Evolutionary conservation across 2,113 vertebrate genomes (phyloP).

Genomic region (Daubentonia madagascariensis): DNA sequence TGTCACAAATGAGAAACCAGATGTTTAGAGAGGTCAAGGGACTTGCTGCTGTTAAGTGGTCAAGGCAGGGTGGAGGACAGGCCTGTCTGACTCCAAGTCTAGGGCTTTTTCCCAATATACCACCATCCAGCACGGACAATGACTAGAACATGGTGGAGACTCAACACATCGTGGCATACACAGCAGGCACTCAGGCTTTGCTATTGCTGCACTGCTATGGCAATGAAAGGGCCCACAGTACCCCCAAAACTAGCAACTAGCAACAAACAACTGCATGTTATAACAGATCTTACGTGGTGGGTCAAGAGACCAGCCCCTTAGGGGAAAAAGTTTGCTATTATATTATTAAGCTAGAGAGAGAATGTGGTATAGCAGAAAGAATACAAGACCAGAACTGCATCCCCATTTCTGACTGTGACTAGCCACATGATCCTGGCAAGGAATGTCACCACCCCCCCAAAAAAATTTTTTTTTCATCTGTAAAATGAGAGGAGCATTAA

Average conservation of each 20-base stretch:
- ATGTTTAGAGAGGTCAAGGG: neutral
- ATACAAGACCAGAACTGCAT: neutral
- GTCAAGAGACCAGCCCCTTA: neutral
- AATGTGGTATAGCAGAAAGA: neutral
- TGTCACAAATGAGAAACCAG: neutral
- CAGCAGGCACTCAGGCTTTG: neutral
- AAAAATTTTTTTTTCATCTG: neutral
- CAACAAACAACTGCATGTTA: neutral
- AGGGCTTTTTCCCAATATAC: neutral
- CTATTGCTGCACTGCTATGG: neutral
- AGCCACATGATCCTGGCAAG: neutral
- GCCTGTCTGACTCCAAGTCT: neutral
- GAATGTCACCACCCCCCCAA: neutral
- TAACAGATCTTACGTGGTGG: neutral
- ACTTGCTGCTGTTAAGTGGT: neutral
- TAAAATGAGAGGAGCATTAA: neutral
- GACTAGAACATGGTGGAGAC: neutral
- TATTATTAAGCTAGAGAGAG: neutral
- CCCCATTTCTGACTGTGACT: neutral
- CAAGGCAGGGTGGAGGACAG: neutral
- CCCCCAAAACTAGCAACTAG: neutral
- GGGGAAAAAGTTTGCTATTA: neutral
- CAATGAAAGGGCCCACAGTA: neutral
- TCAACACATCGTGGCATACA: neutral
- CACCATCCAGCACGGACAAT: neutral